A percentile compares a stretch with the other conserved stretches of the same genome.
Conservation (phyloP, 2,797 vertebrate species). For the Hippopotamyrus pictus region DNA sequence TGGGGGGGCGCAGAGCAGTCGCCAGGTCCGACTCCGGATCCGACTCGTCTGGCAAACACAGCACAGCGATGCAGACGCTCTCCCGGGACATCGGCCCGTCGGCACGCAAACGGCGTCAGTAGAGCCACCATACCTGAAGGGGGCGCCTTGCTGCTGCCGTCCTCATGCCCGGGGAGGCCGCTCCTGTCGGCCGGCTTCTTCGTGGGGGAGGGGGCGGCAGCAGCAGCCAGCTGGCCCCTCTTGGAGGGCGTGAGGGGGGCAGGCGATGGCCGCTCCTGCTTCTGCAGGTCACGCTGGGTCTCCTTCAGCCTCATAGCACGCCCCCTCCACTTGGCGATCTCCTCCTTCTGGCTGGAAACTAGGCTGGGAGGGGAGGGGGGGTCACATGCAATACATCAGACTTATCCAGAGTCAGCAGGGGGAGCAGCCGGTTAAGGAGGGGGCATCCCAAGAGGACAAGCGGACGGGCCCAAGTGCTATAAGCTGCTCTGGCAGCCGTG, state of each 20-base stretch:
- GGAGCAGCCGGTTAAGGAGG: not conserved
- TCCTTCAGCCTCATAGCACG: slow-evolving; percentile 53
- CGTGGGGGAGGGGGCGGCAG: slow-evolving; percentile 40
- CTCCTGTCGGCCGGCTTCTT: slow-evolving; percentile 47
- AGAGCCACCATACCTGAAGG: not conserved
- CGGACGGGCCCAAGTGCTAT: not conserved
- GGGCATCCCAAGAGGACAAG: not conserved
- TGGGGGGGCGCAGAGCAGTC: not conserved
- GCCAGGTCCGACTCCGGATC: not conserved
- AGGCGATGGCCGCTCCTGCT: slow-evolving; percentile 32
- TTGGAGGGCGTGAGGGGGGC: slow-evolving; percentile 46
- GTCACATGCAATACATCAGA: not conserved
- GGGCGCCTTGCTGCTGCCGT: no score
- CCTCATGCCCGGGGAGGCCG: not conserved
- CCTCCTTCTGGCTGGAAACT: slow-evolving; percentile 51
- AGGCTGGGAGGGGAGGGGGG: slow-evolving; percentile 41
- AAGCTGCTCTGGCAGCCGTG: not conserved
- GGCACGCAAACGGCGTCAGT: not conserved
- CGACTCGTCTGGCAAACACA: not conserved
- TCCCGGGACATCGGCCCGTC: no score
- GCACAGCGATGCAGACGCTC: not conserved
- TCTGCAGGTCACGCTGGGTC: slow-evolving; percentile 31
- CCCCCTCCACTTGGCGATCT: slow-evolving; percentile 60
- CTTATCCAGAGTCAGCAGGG: not conserved
- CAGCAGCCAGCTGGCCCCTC: not conserved